Percentiles rank a stretch among this genome's conserved stretches.
Evolutionary conservation across 2,113 vertebrate species (phyloP).

Genomic region (Fukomys damarensis): DNA sequence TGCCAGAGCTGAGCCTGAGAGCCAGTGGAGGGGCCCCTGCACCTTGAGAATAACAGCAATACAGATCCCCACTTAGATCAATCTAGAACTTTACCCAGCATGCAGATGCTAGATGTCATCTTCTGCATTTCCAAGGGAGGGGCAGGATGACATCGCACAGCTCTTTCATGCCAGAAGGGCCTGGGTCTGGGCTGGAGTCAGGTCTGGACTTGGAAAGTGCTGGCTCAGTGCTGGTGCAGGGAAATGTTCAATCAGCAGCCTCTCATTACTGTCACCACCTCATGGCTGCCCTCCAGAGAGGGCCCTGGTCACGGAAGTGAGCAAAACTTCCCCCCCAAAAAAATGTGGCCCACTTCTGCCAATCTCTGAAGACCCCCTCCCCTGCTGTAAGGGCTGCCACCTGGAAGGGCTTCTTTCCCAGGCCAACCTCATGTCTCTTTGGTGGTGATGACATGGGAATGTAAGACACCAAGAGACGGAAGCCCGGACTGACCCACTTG

Average conservation of each 20-base stretch:
- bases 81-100: background rate
- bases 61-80: too few species aligned
- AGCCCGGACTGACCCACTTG: background rate
- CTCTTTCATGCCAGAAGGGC: background rate
- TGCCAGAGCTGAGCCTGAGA: background rate
- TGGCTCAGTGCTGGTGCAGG: background rate
- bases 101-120: background rate
- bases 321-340: background rate
- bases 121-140: background rate
- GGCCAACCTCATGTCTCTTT: background rate
- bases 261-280: fast-evolving
- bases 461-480: background rate
- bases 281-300: background rate
- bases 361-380: background rate
- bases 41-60: background rate
- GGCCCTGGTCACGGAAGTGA: background rate
- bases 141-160: fast-evolving
- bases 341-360: background rate
- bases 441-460: background rate
- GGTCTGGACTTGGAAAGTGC: too few species aligned
- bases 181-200: background rate
- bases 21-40: background rate
- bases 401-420: background rate
- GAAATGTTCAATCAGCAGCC: background rate
- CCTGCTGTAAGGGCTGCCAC: background rate